Evolutionary conservation across 1,140 invertebrate genomes (phyloP).

Genomic region (Watersipora subatra): DNA sequence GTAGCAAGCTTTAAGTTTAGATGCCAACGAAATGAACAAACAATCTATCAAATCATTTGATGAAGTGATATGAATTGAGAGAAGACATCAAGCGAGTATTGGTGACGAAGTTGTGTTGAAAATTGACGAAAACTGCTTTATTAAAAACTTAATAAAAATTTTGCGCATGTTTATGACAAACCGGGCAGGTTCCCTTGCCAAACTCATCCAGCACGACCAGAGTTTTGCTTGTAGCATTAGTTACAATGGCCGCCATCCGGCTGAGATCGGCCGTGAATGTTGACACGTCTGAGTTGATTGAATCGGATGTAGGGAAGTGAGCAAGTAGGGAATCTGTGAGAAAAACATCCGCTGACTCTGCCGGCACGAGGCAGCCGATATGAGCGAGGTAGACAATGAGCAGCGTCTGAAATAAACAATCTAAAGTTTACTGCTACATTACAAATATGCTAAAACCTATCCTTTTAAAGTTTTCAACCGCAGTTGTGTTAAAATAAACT

Average conservation of each 20-base stretch:
- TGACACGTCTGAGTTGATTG: conserved; percentile 63
- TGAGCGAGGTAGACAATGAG: conserved; percentile 69
- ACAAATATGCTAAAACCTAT: background rate
- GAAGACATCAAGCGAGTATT: no score
- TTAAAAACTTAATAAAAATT: no score
- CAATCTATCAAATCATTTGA: no score
- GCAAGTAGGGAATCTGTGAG: conserved; percentile 59
- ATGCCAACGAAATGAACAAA: no score
- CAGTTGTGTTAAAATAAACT: no score
- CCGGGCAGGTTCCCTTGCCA: conserved; percentile 68
- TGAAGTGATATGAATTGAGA: no score
- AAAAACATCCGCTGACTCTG: conserved; percentile 55
- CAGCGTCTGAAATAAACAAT: conserved; percentile 44
- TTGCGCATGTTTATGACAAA: no score
- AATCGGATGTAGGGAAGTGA: conserved; percentile 55
- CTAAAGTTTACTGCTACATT: no score
- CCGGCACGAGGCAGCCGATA: conserved; percentile 76
- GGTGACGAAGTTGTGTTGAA: no score
- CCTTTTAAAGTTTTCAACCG: no score
- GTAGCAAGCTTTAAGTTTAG: no score
- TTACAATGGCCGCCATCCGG: conserved; percentile 54
- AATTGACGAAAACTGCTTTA: no score
- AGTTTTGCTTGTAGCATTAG: conserved; percentile 50
- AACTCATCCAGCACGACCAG: conserved; percentile 79
- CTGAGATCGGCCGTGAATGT: conserved; percentile 70